A percentile compares a stretch with the other conserved stretches of the same genome.
Evolutionary conservation across 2,888 invertebrate genomes (phyloP).

Genomic region (Napeogenes sylphis): DNA sequence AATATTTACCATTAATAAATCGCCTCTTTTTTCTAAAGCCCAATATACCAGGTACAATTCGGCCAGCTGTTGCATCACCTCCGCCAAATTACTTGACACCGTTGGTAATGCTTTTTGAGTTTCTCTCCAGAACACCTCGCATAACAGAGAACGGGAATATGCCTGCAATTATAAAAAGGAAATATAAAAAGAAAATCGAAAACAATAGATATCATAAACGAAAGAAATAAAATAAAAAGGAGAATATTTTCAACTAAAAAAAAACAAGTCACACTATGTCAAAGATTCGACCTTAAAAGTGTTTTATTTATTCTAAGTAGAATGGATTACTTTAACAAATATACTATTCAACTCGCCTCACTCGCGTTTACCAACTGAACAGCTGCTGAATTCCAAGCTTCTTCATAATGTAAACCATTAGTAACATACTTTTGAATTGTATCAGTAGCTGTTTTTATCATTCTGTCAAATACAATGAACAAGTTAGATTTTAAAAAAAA

Average conservation of each 20-base stretch:
- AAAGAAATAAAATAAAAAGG: too few relatives aligned
- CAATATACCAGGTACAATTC: conserved; percentile 87
- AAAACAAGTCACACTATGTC: too few relatives aligned
- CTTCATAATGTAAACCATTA: conserved; percentile 81
- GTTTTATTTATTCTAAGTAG: not conserved
- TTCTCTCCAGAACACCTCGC: conserved; percentile 81
- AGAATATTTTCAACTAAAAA: not conserved
- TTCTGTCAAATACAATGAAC: conserved; percentile 27
- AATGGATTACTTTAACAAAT: not conserved
- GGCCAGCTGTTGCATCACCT: conserved; percentile 83
- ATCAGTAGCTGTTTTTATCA: conserved; percentile 27
- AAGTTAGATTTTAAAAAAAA: not conserved
- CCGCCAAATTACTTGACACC: conserved; percentile 75
- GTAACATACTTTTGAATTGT: conserved; percentile 16
- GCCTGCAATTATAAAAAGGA: conserved; percentile 68
- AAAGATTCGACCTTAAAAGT: not conserved
- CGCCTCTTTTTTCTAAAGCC: conserved; percentile 84
- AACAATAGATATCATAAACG: not conserved
- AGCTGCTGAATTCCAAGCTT: conserved; percentile 91
- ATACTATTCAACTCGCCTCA: conserved; percentile 74
- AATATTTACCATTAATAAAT: conserved; percentile 83
- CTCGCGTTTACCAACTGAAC: conserved; percentile 89
- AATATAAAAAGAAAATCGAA: conserved; percentile 3
- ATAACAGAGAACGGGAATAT: conserved; percentile 89
- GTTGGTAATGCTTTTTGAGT: conserved; percentile 60